phyloP scores from a whole-genome alignment of 2,113 vertebrate species.

The Cyanoliseus patagonus region DNA sequence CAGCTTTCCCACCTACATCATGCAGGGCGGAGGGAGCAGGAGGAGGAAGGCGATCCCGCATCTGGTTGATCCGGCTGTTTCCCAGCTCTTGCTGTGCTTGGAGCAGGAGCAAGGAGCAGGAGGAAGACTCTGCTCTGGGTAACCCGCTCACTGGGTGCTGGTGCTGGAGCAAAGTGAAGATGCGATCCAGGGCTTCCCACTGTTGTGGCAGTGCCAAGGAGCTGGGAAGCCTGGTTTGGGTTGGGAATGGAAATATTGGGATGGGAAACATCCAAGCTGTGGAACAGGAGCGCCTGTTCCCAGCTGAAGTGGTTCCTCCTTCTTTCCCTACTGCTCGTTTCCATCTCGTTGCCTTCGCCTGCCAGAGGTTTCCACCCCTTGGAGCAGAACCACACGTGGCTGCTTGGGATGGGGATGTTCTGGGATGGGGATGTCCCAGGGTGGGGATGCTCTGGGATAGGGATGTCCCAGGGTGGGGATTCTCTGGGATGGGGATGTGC shows the following conservation, averaged over 20 bases:
- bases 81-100: not conserved
- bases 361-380: not conserved
- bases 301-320: not conserved
- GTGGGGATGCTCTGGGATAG: not conserved
- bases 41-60: not conserved
- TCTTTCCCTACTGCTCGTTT: not conserved
- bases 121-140: not conserved
- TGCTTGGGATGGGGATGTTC: fast-evolving
- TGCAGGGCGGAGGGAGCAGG: not conserved
- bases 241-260: not conserved
- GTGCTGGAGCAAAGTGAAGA: not conserved
- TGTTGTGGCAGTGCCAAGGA: fast-evolving
- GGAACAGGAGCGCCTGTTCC: fast-evolving
- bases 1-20: not conserved
- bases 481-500: not conserved
- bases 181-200: fast-evolving
- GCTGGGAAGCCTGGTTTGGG: fast-evolving
- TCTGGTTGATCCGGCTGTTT: not conserved
- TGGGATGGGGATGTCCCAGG: not conserved
- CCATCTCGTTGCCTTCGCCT: not conserved
- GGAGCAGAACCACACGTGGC: not conserved
- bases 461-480: no score
- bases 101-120: not conserved
- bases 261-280: not conserved
- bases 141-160: not conserved